Base-by-base conservation (phyloP, 2,797 vertebrate species). In the Sebastes umbrosus region DNA sequence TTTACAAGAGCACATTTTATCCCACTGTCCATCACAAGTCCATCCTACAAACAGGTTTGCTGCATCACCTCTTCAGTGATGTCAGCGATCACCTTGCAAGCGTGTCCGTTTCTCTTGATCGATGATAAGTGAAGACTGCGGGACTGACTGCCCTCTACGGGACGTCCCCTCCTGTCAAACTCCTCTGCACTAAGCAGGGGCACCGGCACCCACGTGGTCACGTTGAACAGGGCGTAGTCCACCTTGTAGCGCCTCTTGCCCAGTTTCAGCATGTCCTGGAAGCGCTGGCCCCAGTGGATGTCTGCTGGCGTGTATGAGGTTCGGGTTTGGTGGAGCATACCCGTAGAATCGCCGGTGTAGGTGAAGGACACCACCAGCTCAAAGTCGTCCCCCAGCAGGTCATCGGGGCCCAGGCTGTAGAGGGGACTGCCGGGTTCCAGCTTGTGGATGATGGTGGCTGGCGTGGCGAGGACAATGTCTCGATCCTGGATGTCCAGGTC, bases 281-380 rank as follows among this genome's bases (percentile, higher is more conserved):
- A 99, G 43, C 96, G 84, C 31, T 98, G 97, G 1, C 97, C 97
- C 99, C 99, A 99, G 73, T 95, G 95, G 74, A 99, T 98, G 92
- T 99, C 98, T 2, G 95, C 86, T 2, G 97, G 96, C 0, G 95
- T 89, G 18, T 99, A 99, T 0, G 97, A 98, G 64, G 96, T 97
- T 24, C 98, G 95, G 0, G 97, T 98, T 82, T 99, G 99, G 89
- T 99, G 98, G 3, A 98, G 97, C 1, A 97, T 97, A 0, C 98
- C 99, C 0, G 97, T 99, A 25, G 97, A 97, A 91, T 99, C 99
- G 0, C 96, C 98, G 0, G 96, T 98, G 85, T 99, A 99, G 77
- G 98, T 97, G 39, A 99, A 99, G 0, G 97, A 98, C 83, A 99
- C 97, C 86, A 99, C 90, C 79, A 99, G 95, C 84, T 99, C 99